Evolutionary conservation across 92 coral and sea anemone genomes (phyloP), one percentile per base, ranked within the genome.

Genomic region (Chrysogorgia sp.): DNA sequence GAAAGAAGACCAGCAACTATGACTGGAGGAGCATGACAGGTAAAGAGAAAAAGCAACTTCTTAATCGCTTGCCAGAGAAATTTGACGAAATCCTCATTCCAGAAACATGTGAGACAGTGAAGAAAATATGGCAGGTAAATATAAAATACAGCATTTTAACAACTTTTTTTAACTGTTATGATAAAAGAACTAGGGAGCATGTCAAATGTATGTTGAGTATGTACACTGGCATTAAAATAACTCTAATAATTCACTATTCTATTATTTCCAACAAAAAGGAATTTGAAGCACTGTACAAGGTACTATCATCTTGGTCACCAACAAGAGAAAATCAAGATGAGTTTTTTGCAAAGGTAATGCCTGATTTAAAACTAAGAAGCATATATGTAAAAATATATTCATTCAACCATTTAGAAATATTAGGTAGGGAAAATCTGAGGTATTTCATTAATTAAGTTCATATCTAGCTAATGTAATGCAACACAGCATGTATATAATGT

Each of bases 331-430:
- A 0, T 14, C 40, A 20, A 49, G 78, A 55, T 25, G 58, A 57
- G 2, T 80, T 80, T 71, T 79, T 80, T 80, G 34, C 14, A 31
- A 57, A 67, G 52, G 84, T 66, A 80, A 37, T 40, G 47, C 22
- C 12, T n/a, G 25, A 10, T 56, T 28, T 37, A 4, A 37, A 28
- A 17, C 12, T 12, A 56, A 17, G 20, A 17, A 20, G 24, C 62
- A 17, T 56, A 22, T 14, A 48, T 4, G 43, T 37, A 37, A 4
- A 37, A 37, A 37, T 4, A 3, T 28, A 0, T 32, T 28, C 14
- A 30, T 31, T 63, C 21, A 20, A 0, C 37, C 1, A 7, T 10
- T 6, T 17, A 28, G 49, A 33, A 1, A 2, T 17, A 37, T 37
- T 17, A 1, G 23, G 66, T 60, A n/a, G n/a, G n/a, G n/a, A n/a